Conservation (phyloP, 2,888 invertebrate species). For the Thyatira batis region DNA sequence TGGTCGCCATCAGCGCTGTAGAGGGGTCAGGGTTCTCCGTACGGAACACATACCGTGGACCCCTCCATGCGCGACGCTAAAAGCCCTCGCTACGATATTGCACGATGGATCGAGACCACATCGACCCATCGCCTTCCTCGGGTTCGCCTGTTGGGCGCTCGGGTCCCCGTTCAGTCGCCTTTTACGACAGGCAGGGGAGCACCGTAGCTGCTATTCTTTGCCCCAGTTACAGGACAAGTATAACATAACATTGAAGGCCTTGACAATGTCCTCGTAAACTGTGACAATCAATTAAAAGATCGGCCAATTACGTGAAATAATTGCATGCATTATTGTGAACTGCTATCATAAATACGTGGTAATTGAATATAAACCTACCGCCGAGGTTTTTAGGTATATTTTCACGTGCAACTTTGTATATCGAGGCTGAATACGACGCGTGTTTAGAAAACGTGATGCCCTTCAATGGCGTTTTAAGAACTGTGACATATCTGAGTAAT, state of each 20-base stretch:
- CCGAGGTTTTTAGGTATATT: background rate
- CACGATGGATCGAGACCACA: too few species aligned
- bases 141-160: too few species aligned
- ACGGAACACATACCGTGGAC: too few species aligned
- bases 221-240: background rate
- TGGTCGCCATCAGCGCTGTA: too few species aligned
- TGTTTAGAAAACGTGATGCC: background rate
- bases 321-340: constrained; percentile 5
- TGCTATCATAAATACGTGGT: background rate
- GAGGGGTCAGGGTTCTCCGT: too few species aligned
- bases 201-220: too few species aligned
- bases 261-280: background rate
- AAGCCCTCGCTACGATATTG: too few species aligned
- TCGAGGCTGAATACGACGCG: background rate
- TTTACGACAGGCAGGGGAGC: too few species aligned
- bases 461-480: background rate
- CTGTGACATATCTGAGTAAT: too few species aligned
- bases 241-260: background rate
- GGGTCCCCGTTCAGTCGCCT: too few species aligned
- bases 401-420: background rate
- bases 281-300: constrained; percentile 3
- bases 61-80: too few species aligned
- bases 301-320: constrained; percentile 5
- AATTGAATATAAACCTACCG: background rate
- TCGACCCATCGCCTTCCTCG: too few species aligned